phyloP scores from a whole-genome alignment of 2,888 invertebrate species.

The Cataglyphis altisquamis region DNA sequence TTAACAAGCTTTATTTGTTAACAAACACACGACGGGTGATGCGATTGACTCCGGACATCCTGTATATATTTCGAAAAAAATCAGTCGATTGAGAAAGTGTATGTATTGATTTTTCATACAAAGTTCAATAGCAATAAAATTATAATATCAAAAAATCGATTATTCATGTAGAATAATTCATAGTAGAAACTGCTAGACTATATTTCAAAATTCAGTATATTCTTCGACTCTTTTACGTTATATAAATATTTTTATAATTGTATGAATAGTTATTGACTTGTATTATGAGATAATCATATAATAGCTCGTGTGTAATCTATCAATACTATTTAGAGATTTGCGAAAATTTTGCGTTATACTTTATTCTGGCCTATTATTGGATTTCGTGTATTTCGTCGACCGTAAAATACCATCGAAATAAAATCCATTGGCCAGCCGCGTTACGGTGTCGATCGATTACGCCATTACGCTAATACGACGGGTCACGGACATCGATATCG shows the following conservation, averaged over 20 bases:
- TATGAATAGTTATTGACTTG: background rate
- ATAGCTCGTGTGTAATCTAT: background rate
- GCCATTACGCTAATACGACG: conserved; percentile 35
- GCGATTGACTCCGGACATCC: no score
- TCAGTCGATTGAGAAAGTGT: background rate
- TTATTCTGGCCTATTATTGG: background rate
- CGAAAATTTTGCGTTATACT: background rate
- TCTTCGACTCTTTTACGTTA: background rate
- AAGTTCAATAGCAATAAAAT: background rate
- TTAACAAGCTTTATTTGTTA: no score
- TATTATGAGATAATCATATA: background rate
- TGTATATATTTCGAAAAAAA: background rate
- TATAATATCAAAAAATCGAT: background rate
- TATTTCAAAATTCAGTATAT: background rate
- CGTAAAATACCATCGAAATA: conserved; percentile 19
- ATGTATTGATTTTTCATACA: background rate
- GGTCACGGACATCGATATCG: conserved; percentile 42
- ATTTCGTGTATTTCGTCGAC: background rate
- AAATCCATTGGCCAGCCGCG: conserved; percentile 16
- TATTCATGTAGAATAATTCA: background rate
- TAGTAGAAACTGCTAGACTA: no score
- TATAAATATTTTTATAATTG: conserved; percentile 10
- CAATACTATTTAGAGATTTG: background rate
- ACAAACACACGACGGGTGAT: no score
- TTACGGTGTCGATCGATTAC: conserved; percentile 13